Evolutionary conservation across 2,888 invertebrate species (phyloP).

Genomic region (Phorcus lineatus): DNA sequence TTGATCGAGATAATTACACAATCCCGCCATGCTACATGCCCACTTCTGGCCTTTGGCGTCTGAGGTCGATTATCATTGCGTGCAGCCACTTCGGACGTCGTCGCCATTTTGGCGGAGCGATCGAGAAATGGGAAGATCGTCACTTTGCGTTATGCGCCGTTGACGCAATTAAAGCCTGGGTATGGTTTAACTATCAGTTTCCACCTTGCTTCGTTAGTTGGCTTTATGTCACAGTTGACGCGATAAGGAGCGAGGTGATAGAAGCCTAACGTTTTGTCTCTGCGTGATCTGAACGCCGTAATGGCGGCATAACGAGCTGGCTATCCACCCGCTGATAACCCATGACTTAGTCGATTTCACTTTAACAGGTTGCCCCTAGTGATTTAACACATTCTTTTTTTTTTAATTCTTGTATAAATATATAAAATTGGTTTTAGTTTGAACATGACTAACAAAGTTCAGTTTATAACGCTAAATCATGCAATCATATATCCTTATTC

Average conservation of each 20-base stretch:
- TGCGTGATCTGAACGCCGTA: not conserved
- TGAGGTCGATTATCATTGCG: conserved; percentile 22
- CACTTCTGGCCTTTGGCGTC: conserved; percentile 14
- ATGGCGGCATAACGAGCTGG: not conserved
- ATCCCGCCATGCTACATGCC: not conserved
- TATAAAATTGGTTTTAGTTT: too few species aligned
- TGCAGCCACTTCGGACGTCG: not conserved
- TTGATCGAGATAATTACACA: conserved; percentile 18
- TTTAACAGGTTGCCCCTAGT: too few species aligned
- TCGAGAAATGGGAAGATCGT: not conserved
- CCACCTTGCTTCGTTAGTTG: conserved; percentile 1
- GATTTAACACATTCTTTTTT: too few species aligned
- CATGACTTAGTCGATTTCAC: not conserved
- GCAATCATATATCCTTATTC: too few species aligned
- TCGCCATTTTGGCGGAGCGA: conserved; percentile 11
- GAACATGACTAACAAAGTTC: too few species aligned
- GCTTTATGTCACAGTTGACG: not conserved
- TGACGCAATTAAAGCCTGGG: conserved; percentile 12
- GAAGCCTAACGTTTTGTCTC: too few species aligned
- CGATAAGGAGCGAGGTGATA: not conserved
- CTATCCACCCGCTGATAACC: not conserved
- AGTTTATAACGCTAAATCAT: too few species aligned
- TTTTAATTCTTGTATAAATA: too few species aligned
- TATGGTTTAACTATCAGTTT: not conserved
- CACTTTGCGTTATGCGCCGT: not conserved